These are phyloP conservation scores for Stegana nigrithorax DNA, from an alignment of 2,888 invertebrate genomes.

Conservation along the genomic window DNA sequence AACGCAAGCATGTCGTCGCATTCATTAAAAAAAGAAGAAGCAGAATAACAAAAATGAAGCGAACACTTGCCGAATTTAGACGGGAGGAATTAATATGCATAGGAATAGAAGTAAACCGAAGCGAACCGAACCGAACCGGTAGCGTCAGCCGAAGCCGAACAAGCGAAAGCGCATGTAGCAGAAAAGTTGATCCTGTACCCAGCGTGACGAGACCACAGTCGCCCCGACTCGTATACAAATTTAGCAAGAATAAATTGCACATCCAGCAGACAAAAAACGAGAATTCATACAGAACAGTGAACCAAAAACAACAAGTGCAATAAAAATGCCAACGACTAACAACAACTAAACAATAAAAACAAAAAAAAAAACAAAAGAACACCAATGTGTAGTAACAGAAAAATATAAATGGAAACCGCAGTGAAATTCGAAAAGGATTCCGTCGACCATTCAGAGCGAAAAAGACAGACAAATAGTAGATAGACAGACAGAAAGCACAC, in stretches of 20 bases:
- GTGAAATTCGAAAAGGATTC: no score
- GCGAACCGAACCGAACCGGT: not conserved
- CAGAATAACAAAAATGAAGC: not conserved
- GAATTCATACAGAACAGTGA: conserved; percentile 49
- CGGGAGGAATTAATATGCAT: not conserved
- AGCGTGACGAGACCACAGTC: not conserved
- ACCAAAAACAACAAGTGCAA: conserved; percentile 12
- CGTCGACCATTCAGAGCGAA: no score
- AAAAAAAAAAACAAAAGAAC: conserved; percentile 35
- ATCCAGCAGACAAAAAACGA: conserved; percentile 54
- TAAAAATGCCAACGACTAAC: conserved; percentile 1
- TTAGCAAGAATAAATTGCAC: conserved; percentile 61
- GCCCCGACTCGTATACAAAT: conserved; percentile 33
- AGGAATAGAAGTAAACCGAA: not conserved
- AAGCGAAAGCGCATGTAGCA: conserved; percentile 22
- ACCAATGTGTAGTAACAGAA: conserved; percentile 12
- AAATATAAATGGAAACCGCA: not conserved
- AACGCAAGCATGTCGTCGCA: not conserved
- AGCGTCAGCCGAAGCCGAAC: not conserved
- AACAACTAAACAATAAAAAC: conserved; percentile 43
- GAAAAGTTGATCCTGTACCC: conserved; percentile 46
- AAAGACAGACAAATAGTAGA: conserved; percentile 1
- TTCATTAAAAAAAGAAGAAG: not conserved
- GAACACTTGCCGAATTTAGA: no score
- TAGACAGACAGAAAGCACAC: not conserved